These are phyloP conservation scores for Ciconia stormi DNA, from an alignment of 2,113 vertebrate genomes.

Conservation along the genomic window DNA sequence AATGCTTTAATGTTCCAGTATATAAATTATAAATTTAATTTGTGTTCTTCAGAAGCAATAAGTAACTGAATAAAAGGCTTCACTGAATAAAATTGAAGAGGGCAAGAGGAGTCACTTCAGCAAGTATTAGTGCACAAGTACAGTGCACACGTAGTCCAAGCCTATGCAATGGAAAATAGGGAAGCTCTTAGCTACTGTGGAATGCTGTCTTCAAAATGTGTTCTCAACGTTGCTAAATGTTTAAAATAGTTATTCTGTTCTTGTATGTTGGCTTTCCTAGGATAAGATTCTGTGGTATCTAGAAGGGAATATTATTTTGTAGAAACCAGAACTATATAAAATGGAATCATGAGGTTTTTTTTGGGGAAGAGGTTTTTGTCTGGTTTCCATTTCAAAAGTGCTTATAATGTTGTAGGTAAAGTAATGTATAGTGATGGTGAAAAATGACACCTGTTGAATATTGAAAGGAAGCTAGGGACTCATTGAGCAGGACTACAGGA, in stretches of 20 bases:
- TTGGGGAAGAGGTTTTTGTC: rapidly evolving
- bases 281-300: not conserved
- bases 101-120: not conserved
- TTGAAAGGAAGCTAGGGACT: not conserved
- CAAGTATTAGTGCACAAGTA: not conserved
- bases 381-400: not conserved
- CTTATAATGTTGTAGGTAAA: not conserved
- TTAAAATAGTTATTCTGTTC: not conserved
- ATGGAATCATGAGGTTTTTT: not conserved
- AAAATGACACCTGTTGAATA: not conserved
- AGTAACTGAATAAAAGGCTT: not conserved
- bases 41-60: not conserved
- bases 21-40: not conserved
- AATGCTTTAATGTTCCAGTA: not conserved
- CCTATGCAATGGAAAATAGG: not conserved
- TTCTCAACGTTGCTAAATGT: not conserved
- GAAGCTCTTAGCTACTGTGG: not conserved
- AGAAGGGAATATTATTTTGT: not conserved
- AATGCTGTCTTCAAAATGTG: not conserved
- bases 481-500: not conserved
- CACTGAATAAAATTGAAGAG: not conserved
- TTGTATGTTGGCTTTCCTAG: not conserved
- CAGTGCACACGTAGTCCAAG: rapidly evolving
- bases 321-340: not conserved
- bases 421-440: not conserved